These are phyloP conservation scores for Xestia rhomboidea DNA, from an alignment of 2,888 invertebrate species.

Conservation along the genomic window DNA sequence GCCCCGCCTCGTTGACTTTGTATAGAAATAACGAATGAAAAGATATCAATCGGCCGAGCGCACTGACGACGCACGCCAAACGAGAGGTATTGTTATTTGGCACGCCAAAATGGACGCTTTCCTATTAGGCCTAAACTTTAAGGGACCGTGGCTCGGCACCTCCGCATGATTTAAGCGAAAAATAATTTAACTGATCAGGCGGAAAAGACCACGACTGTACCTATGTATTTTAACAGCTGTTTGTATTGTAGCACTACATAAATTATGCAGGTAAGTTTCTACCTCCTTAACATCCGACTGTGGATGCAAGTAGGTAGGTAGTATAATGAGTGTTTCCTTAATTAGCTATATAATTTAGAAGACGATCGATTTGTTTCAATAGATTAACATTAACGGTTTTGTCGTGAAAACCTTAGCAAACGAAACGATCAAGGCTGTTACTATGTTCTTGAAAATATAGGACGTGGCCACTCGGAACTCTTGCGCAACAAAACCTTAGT, in stretches of 20 bases:
- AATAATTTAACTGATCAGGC: too few species aligned
- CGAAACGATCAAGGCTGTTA: conserved; percentile 51
- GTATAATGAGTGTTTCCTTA: background rate
- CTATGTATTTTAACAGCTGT: background rate
- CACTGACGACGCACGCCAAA: too few species aligned
- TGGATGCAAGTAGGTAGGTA: background rate
- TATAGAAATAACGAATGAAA: too few species aligned
- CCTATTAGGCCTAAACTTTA: too few species aligned
- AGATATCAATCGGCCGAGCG: too few species aligned
- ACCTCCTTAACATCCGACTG: background rate
- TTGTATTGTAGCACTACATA: too few species aligned
- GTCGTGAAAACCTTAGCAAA: conserved; percentile 37
- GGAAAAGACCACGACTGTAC: background rate
- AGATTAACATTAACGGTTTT: conserved; percentile 14
- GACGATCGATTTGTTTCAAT: background rate
- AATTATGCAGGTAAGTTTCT: too few species aligned
- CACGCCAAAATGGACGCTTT: too few species aligned
- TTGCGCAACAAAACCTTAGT: conserved; percentile 54
- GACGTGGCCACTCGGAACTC: conserved; percentile 50
- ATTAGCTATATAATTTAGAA: background rate
- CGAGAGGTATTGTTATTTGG: too few species aligned
- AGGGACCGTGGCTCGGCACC: too few species aligned
- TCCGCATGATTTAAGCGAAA: too few species aligned
- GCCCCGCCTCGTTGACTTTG: too few species aligned
- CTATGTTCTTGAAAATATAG: conserved; percentile 62